These are phyloP conservation scores for Leptinotarsa tumamoca DNA, from an alignment of 2,888 invertebrate species.

Conservation along the genomic window DNA sequence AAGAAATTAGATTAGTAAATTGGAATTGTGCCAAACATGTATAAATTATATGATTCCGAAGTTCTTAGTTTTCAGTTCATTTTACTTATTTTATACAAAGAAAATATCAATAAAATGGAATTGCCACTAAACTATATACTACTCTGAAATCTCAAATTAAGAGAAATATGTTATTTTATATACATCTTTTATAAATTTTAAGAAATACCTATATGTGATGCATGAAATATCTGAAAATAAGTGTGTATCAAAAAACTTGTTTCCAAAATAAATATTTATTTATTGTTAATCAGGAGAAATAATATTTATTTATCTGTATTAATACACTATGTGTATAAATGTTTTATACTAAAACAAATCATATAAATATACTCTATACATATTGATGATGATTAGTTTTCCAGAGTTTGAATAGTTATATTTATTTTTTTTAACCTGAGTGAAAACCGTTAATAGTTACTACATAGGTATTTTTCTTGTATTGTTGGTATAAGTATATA, in stretches of 20 bases:
- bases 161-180: not conserved
- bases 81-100: not conserved
- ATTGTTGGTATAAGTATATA: slow-evolving; percentile 11
- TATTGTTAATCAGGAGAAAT: slow-evolving; percentile 18
- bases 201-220: not conserved
- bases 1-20: not conserved
- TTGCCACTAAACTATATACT: not conserved
- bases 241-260: not conserved
- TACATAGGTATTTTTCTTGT: slow-evolving; percentile 9
- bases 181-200: not conserved
- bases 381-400: slow-evolving; percentile 2
- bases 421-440: slow-evolving; percentile 1
- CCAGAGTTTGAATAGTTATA: not conserved
- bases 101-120: not conserved
- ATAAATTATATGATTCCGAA: not conserved
- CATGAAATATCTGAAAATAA: slow-evolving; percentile 20
- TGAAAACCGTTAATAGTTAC: not conserved
- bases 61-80: not conserved
- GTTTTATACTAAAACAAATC: slow-evolving; percentile 15
- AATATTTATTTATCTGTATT: slow-evolving; percentile 25
- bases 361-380: slow-evolving; percentile 5
- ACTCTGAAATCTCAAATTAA: not conserved
- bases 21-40: slow-evolving; percentile 3
- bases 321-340: slow-evolving; percentile 30
- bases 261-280: slow-evolving; percentile 15